phyloP scores from a whole-genome alignment of 2,797 vertebrate species.

The Aplochiton taeniatus region DNA sequence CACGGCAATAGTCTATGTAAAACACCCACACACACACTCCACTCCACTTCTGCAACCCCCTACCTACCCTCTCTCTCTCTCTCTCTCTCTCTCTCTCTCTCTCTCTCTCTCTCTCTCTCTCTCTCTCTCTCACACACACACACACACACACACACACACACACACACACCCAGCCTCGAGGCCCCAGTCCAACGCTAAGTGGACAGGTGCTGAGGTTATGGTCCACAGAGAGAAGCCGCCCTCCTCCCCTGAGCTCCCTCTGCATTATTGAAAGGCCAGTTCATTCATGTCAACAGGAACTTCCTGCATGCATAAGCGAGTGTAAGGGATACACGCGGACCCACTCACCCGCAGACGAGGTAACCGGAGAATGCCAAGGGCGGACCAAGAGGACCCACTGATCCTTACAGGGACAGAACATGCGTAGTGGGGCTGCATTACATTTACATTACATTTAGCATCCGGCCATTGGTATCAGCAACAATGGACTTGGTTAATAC shows the following conservation, averaged over 20 bases:
- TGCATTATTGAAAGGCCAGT: constrained; percentile 70
- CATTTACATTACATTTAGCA: constrained; percentile 27
- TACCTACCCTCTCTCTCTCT: constrained; percentile 3
- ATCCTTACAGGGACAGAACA: constrained; percentile 35
- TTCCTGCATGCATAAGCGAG: constrained; percentile 66
- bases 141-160: constrained; percentile 5
- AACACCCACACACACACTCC: constrained; percentile 30
- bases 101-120: constrained; percentile 14
- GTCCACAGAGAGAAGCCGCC: constrained; percentile 47
- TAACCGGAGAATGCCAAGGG: constrained; percentile 61
- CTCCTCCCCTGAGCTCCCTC: constrained; percentile 49
- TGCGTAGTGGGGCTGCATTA: constrained; percentile 20
- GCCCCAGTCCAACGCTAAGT: constrained; percentile 31
- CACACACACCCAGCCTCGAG: constrained; percentile 1
- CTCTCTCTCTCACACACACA: constrained; percentile 30
- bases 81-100: constrained; percentile 16
- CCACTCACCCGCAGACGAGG: constrained; percentile 47
- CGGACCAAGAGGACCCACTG: constrained; percentile 49
- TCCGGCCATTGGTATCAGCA: constrained; percentile 26
- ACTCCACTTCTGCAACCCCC: background rate
- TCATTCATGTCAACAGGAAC: constrained; percentile 70
- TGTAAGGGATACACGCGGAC: constrained; percentile 60
- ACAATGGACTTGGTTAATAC: constrained; percentile 44
- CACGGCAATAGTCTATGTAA: constrained; percentile 6
- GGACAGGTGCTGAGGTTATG: constrained; percentile 63